These are phyloP conservation scores for Ranitomeya imitator DNA, from an alignment of 2,113 vertebrate genomes.

Conservation along the genomic window DNA sequence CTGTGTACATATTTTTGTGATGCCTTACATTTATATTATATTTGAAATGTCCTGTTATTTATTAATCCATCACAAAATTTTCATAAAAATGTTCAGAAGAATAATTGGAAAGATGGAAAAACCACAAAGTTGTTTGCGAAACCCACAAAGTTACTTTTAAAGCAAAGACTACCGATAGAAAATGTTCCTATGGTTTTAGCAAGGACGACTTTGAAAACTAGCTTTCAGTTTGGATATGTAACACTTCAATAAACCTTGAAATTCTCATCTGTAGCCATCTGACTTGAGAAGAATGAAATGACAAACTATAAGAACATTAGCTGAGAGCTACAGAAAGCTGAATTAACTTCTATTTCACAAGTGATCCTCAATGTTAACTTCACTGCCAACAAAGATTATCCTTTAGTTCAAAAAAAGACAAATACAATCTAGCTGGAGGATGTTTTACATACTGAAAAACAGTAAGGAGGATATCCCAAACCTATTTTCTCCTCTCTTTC, in stretches of 20 bases:
- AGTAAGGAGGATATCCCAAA: background rate
- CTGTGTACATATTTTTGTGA: background rate
- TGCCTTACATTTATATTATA: background rate
- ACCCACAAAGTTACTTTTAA: background rate
- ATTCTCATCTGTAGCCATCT: conserved; percentile 1
- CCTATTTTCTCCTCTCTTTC: no score
- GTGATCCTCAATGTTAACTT: background rate
- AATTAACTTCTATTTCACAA: background rate
- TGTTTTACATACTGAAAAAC: background rate
- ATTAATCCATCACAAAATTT: background rate
- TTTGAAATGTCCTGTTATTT: background rate
- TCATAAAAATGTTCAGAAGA: background rate
- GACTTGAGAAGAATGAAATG: conserved; percentile 5
- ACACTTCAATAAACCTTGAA: conserved; percentile 29
- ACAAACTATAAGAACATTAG: background rate
- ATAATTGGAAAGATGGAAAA: background rate
- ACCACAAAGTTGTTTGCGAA: background rate
- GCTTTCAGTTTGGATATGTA: conserved; percentile 31
- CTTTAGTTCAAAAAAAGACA: background rate
- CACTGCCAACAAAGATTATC: background rate
- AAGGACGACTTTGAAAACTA: conserved; percentile 33
- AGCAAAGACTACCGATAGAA: background rate
- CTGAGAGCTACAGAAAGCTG: background rate
- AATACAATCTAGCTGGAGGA: background rate
- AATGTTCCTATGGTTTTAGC: background rate